Evolutionary conservation across 2,797 vertebrate genomes (phyloP).

Genomic region (Gymnopithys bicolor): DNA sequence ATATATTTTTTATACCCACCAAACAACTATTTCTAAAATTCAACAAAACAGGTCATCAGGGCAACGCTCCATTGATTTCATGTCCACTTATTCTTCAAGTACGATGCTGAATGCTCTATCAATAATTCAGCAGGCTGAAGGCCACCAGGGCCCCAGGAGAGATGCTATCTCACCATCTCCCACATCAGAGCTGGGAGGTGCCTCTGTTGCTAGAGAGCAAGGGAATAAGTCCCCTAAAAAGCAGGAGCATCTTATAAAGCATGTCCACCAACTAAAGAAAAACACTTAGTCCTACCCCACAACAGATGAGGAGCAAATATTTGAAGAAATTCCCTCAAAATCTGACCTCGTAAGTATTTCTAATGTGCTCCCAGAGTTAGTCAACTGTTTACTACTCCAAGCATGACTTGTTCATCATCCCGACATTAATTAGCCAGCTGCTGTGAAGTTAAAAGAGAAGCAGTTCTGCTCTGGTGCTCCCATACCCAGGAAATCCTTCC

Average conservation of each 20-base stretch:
- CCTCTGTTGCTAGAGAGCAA: background rate
- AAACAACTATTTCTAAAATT: slow-evolving; percentile 76
- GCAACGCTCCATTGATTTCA: slow-evolving; percentile 73
- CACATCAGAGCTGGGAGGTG: slow-evolving; percentile 22
- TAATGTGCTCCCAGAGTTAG: background rate
- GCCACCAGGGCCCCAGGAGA: slow-evolving; percentile 54
- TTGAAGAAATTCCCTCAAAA: background rate
- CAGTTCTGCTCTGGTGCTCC: slow-evolving; percentile 32
- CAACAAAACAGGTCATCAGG: slow-evolving; percentile 73
- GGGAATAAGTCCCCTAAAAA: background rate
- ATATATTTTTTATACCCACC: slow-evolving; percentile 62
- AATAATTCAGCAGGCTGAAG: slow-evolving; percentile 72
- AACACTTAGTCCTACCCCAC: background rate
- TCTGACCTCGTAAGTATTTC: background rate
- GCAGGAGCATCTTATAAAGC: background rate
- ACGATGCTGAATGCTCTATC: slow-evolving; percentile 66
- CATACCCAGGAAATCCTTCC: background rate
- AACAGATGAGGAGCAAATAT: background rate
- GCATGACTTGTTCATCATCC: slow-evolving; percentile 47
- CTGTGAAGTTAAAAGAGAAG: slow-evolving; percentile 32
- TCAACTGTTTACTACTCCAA: background rate
- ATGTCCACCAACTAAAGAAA: background rate
- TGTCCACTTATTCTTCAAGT: slow-evolving; percentile 73
- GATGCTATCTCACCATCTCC: slow-evolving; percentile 46
- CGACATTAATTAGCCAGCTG: background rate